Conservation (phyloP, 2,888 invertebrate species). For the Protophormia terraenovae region DNA sequence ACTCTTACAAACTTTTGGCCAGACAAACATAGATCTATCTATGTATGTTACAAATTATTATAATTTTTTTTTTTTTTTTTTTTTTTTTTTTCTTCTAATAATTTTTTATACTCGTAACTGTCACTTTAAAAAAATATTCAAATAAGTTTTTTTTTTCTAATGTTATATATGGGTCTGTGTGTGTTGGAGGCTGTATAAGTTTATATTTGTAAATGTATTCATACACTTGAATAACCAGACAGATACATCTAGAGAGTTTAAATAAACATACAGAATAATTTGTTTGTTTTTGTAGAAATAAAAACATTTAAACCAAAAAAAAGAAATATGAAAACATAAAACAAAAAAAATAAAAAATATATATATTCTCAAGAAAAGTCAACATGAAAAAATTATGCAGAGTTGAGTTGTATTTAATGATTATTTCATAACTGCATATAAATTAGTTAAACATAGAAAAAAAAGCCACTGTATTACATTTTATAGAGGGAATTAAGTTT, state of each 20-base stretch:
- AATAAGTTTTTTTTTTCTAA: slow-evolving; percentile 49
- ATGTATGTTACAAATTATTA: neutral
- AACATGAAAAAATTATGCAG: slow-evolving; percentile 62
- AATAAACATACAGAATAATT: slow-evolving; percentile 61
- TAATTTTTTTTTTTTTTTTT: no score
- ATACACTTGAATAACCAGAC: slow-evolving; percentile 57
- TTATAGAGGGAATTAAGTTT: neutral
- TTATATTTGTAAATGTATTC: slow-evolving; percentile 15
- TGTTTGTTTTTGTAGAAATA: slow-evolving; percentile 51
- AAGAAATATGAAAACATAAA: neutral
- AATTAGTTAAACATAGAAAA: slow-evolving; percentile 70
- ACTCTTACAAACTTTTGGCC: neutral
- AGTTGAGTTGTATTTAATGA: slow-evolving; percentile 69
- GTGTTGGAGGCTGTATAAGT: neutral
- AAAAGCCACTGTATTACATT: slow-evolving; percentile 61
- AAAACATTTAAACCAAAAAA: neutral
- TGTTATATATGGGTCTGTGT: neutral
- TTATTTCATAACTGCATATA: slow-evolving; percentile 73
- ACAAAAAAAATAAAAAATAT: neutral
- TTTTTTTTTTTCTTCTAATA: no score
- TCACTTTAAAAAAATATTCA: slow-evolving; percentile 58
- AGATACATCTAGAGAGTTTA: slow-evolving; percentile 57
- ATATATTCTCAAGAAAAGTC: slow-evolving; percentile 56
- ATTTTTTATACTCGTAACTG: slow-evolving; percentile 38
- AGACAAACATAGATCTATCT: neutral